Percentiles rank a stretch among this genome's conserved stretches.
Evolutionary conservation across 2,797 vertebrate species (phyloP).

Genomic region (Scolopax bukidnonensis): DNA sequence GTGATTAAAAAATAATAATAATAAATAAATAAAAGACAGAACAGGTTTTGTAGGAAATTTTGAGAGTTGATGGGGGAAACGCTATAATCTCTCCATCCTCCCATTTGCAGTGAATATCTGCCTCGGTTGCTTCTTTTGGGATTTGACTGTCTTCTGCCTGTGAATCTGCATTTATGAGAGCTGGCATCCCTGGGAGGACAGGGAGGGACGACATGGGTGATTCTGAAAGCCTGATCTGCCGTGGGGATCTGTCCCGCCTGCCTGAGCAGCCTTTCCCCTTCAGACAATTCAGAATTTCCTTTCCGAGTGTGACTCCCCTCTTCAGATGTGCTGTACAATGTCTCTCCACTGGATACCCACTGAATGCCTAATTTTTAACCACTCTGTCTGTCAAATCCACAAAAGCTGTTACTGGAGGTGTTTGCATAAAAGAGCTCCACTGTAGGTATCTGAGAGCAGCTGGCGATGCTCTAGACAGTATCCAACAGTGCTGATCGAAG

Average conservation of each 20-base stretch:
- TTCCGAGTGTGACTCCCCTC: constrained; percentile 3
- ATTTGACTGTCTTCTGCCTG: neutral
- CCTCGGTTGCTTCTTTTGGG: neutral
- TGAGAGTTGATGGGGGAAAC: neutral
- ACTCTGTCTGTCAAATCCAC: constrained; percentile 69
- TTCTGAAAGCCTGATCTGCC: neutral
- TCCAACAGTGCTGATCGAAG: constrained; percentile 53
- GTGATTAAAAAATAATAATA: neutral
- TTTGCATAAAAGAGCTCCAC: constrained; percentile 70
- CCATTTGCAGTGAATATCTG: neutral
- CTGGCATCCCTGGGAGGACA: neutral
- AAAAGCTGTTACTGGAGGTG: constrained; percentile 69
- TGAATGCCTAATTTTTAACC: constrained; percentile 72
- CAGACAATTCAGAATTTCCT: constrained; percentile 33
- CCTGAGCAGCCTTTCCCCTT: constrained; percentile 30
- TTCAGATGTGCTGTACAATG: constrained; percentile 66
- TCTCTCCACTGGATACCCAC: constrained; percentile 65
- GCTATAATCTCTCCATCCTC: neutral
- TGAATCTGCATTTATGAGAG: neutral
- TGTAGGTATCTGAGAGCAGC: constrained; percentile 65
- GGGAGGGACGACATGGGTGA: neutral
- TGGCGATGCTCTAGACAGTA: constrained; percentile 61
- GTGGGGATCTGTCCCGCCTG: neutral
- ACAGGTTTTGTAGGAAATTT: neutral
- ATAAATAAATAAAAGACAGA: neutral